Conservation (phyloP, 2,797 vertebrate species). For the Geotrypetes seraphini region DNA sequence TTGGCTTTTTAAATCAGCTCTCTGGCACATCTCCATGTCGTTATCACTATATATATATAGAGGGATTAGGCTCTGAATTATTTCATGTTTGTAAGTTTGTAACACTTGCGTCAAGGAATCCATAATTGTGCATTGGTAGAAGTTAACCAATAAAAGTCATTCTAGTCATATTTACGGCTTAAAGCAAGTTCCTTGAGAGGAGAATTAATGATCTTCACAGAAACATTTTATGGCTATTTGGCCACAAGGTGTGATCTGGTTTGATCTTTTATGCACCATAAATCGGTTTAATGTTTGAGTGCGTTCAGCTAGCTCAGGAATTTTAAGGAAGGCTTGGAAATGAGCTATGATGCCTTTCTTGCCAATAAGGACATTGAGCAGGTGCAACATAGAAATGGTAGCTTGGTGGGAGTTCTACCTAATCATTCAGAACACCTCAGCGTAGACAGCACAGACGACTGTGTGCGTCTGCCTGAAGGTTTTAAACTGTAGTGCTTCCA, state of each 20-base stretch:
- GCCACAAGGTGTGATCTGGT: slow-evolving; percentile 45
- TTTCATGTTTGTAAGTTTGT: slow-evolving; percentile 33
- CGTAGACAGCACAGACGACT: too few relatives aligned
- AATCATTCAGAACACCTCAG: too few relatives aligned
- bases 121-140: slow-evolving; percentile 46
- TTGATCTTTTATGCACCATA: slow-evolving; percentile 48
- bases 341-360: slow-evolving; percentile 37
- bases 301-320: slow-evolving; percentile 44
- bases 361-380: slow-evolving; percentile 36
- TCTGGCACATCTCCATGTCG: too few relatives aligned
- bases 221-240: slow-evolving; percentile 48
- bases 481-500: too few relatives aligned
- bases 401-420: too few relatives aligned
- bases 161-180: slow-evolving; percentile 43
- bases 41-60: too few relatives aligned
- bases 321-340: slow-evolving; percentile 43
- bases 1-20: too few relatives aligned
- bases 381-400: slow-evolving; percentile 29
- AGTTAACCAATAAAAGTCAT: slow-evolving; percentile 49
- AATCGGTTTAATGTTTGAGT: slow-evolving; percentile 50
- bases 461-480: too few relatives aligned
- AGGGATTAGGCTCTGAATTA: slow-evolving; percentile 23
- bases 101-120: slow-evolving; percentile 41
- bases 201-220: slow-evolving; percentile 52
- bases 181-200: slow-evolving; percentile 46